Conservation (phyloP, 2,113 vertebrate genomes). For the Pedetes capensis region DNA sequence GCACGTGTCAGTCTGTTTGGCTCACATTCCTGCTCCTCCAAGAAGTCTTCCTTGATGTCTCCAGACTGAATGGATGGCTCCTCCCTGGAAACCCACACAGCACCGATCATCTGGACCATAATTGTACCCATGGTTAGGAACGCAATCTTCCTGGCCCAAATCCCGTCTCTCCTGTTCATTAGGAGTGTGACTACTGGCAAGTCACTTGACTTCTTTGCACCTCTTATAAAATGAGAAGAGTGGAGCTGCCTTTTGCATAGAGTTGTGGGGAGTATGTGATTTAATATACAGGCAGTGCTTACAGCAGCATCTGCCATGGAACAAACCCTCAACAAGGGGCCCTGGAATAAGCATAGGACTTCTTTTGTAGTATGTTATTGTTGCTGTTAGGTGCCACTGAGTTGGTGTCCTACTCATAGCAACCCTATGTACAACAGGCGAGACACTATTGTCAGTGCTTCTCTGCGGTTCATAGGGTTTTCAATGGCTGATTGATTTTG, state of each 20-base stretch:
- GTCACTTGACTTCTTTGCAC: neutral
- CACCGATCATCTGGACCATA: neutral
- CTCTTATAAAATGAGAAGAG: neutral
- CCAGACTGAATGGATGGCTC: neutral
- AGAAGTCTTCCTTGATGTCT: slow-evolving; percentile 19
- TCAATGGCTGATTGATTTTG: no score
- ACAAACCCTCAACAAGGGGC: neutral
- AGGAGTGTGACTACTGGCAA: neutral
- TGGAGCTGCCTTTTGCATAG: no score
- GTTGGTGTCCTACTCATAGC: no score
- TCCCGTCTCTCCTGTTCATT: neutral
- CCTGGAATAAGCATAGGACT: neutral
- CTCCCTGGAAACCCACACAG: neutral
- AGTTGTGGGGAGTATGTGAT: neutral
- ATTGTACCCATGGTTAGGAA: neutral
- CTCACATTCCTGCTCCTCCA: neutral
- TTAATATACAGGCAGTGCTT: neutral
- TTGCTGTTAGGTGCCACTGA: no score
- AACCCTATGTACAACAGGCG: no score
- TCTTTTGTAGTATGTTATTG: neutral
- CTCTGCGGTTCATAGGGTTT: no score
- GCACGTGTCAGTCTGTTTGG: neutral
- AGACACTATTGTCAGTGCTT: no score
- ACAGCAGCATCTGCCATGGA: neutral
- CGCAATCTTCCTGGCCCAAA: neutral